These are phyloP conservation scores for Gerosis bhagava DNA, from an alignment of 2,888 invertebrate genomes.

Conservation along the genomic window DNA sequence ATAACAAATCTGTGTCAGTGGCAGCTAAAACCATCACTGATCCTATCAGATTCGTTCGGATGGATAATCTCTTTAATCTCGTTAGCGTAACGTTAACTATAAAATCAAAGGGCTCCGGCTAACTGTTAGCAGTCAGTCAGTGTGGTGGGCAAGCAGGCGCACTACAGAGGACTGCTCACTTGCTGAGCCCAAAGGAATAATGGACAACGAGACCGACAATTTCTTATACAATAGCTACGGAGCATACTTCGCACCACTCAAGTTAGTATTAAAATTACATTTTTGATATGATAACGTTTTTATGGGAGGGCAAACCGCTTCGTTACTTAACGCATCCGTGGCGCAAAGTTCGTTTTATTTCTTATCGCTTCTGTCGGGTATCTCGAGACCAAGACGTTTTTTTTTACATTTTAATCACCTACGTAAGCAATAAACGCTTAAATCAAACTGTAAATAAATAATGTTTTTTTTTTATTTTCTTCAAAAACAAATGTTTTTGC, in stretches of 20 bases:
- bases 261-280: too few species aligned
- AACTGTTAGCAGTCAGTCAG: constrained; percentile 71
- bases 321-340: too few species aligned
- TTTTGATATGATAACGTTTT: too few species aligned
- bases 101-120: constrained; percentile 45
- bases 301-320: too few species aligned
- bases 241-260: constrained; percentile 68
- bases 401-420: too few species aligned
- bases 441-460: too few species aligned
- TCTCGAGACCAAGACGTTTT: too few species aligned
- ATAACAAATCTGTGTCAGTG: constrained; percentile 63
- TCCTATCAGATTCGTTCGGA: constrained; percentile 66
- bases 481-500: too few species aligned
- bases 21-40: constrained; percentile 58
- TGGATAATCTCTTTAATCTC: constrained; percentile 68
- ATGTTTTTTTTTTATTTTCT: too few species aligned
- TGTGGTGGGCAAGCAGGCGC: constrained; percentile 56
- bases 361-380: too few species aligned
- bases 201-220: constrained; percentile 63
- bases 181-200: constrained; percentile 42
- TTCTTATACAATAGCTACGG: constrained; percentile 50
- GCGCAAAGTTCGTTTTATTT: too few species aligned
- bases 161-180: constrained; percentile 78
- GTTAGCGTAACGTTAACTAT: constrained; percentile 62
- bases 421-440: too few species aligned